These are phyloP conservation scores for Malurus leucopterus DNA, from an alignment of 2,797 vertebrate species.

Conservation along the genomic window DNA sequence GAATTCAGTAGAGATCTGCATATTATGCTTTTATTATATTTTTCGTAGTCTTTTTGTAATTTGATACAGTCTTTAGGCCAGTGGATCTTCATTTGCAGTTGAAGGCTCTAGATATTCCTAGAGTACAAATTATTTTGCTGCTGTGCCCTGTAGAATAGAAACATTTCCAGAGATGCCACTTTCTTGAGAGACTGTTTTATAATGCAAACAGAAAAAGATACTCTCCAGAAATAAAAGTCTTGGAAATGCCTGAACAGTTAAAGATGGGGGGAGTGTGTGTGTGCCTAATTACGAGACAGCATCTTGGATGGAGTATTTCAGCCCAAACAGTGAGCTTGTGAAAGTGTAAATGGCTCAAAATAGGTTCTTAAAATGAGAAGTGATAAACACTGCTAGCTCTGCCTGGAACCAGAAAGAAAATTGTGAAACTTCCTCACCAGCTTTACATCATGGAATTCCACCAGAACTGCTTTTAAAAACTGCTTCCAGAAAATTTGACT, in stretches of 20 bases:
- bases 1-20: background rate
- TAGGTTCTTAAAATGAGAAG: slow-evolving; percentile 1
- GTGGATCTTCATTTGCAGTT: background rate
- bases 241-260: background rate
- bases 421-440: background rate
- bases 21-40: background rate
- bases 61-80: background rate
- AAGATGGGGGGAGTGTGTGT: background rate
- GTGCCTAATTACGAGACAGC: background rate
- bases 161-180: background rate
- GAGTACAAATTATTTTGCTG: background rate
- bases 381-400: background rate
- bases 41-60: background rate
- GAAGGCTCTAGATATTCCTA: background rate
- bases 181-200: background rate
- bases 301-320: background rate
- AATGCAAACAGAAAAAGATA: background rate
- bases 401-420: background rate
- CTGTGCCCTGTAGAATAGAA: background rate
- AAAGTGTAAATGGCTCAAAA: background rate
- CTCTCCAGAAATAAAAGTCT: background rate
- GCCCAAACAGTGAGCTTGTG: slow-evolving; percentile 4
- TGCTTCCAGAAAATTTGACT: background rate
- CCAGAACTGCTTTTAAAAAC: background rate
- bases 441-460: background rate